phyloP scores from a whole-genome alignment of 2,888 invertebrate genomes.

The Apamea sordens region DNA sequence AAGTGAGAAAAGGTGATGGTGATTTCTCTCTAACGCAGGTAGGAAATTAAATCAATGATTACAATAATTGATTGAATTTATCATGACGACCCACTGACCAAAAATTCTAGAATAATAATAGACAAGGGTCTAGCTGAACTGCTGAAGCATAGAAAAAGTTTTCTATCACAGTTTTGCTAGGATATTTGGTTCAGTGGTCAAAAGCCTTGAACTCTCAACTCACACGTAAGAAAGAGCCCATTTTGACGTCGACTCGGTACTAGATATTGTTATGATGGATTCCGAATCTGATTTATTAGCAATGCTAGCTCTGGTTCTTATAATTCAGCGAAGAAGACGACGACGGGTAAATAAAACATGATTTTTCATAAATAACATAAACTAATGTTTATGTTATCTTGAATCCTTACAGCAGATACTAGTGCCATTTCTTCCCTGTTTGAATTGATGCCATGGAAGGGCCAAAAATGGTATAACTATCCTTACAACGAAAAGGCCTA shows the following conservation, averaged over 20 bases:
- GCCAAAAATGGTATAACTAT: not conserved
- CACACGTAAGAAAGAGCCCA: not conserved
- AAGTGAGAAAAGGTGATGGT: constrained; percentile 70
- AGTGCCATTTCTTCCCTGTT: rapidly evolving
- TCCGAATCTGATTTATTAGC: not conserved
- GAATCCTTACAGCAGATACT: not conserved
- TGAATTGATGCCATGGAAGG: not conserved
- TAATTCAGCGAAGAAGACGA: not conserved
- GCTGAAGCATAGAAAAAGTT: not conserved
- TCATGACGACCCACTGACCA: no score
- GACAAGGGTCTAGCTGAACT: not conserved
- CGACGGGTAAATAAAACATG: not conserved
- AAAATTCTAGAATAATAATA: constrained; percentile 7
- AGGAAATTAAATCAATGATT: constrained; percentile 42
- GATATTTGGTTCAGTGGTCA: not conserved
- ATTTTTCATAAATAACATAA: not conserved
- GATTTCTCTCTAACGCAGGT: constrained; percentile 81
- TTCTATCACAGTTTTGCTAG: not conserved
- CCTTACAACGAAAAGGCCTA: not conserved
- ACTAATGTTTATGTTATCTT: not conserved
- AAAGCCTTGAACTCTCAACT: constrained; percentile 2
- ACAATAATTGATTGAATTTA: not conserved
- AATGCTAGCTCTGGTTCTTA: constrained; percentile 1
- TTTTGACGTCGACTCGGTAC: not conserved
- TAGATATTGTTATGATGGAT: constrained; percentile 3